A percentile compares a stretch with the other conserved stretches of the same genome.
phyloP scores from a whole-genome alignment of 1,140 invertebrate species.

The Cepaea nemoralis region DNA sequence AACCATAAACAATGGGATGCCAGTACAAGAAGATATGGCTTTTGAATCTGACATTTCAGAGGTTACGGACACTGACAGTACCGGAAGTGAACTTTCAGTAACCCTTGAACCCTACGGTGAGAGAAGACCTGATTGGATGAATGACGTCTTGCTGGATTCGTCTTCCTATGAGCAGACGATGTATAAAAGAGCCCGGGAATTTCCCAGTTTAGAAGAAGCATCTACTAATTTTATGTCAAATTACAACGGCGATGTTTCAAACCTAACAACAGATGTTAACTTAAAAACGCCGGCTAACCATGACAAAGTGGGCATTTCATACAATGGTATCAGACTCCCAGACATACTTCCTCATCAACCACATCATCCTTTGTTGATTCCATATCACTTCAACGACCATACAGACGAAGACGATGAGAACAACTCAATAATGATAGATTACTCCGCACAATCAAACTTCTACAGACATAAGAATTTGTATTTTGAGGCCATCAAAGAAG shows the following conservation, averaged over 20 bases:
- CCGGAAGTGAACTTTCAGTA: neutral
- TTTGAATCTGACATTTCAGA: neutral
- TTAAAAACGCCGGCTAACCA: no score
- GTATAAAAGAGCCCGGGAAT: neutral
- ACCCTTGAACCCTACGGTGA: neutral
- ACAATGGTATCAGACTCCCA: no score
- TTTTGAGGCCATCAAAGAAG: neutral
- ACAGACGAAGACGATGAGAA: neutral
- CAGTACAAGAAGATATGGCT: neutral
- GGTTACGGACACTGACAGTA: neutral
- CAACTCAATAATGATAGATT: neutral
- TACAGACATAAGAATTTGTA: neutral
- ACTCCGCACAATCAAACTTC: neutral
- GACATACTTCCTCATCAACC: neutral
- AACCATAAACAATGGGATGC: neutral
- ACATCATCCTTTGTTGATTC: neutral
- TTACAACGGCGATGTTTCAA: neutral
- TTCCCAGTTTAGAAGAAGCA: neutral
- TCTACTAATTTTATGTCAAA: neutral
- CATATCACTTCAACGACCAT: neutral
- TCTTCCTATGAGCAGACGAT: neutral
- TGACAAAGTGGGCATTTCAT: no score
- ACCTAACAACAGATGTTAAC: neutral
- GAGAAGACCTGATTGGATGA: neutral
- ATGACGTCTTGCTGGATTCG: neutral